Base-by-base conservation (phyloP, 2,888 invertebrate genomes). In the Exephanes ischioxanthus region DNA sequence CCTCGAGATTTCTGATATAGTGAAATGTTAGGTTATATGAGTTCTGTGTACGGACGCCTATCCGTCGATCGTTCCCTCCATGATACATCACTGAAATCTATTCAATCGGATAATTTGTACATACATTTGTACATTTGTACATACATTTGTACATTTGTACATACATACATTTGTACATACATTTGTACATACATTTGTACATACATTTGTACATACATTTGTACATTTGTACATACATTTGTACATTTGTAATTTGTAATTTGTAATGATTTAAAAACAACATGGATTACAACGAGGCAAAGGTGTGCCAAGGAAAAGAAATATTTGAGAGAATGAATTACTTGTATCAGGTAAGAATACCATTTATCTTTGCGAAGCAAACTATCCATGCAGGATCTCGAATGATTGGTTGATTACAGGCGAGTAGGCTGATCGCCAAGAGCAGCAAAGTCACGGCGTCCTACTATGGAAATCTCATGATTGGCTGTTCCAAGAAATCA, bases 291-390 rank as follows among this genome's bases (percentile, higher is more conserved):
- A 83, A 82, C 14, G 89, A 90, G n/a, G 66, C 76, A 55, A 96
- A 95, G 91, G 95, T 95, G 93, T 96, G 96, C 83, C 95, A 95
- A 90, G 96, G 96, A 80, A 96, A 96, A 91, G 96, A 96, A 92
- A 95, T 95, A 33, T 96, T 97, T 90, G 96, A 96, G 90, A 94
- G 97, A 83, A 96, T 97, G 92, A 97, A 97, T 93, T 97, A 95
- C 91, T 94, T 97, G 33, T 96, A 96, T 92, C 97, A 97, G 94
- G 96, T 96, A 94, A 83, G 66, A 51, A 37, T 9, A 51, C 9
- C 51, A 22, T 51, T 41, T 22, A n/a, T 63, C 33, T 11, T 4
- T 73, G 77, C 68, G 11, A 70, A 30, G 45, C 33, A 58, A 70
- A 67, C 26, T 63, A 22, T 41, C 30, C 19, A 75, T 67, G 67